Base-by-base conservation (phyloP, 2,888 invertebrate genomes). In the Ormyrus labotus region DNA sequence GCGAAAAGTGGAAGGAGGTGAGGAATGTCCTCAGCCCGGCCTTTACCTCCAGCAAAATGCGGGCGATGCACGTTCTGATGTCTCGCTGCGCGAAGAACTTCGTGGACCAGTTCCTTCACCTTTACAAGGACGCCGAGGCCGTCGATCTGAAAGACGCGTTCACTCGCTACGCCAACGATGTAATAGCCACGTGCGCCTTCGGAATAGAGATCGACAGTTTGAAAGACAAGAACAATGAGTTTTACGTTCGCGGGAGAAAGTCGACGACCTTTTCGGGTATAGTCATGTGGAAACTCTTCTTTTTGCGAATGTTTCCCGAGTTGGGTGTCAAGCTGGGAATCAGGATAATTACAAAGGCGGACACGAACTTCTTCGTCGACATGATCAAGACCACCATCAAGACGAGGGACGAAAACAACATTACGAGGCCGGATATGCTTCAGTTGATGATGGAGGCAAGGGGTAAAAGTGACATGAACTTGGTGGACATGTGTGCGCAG, bases 401-500 rank as follows among this genome's bases (percentile, higher is more conserved):
- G 5, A 76, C 78, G 0, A 82, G 88, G 9, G 84, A 85, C 4
- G 83, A 84, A 7, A 45, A 83, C 0, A 83, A 82, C 0, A 86
- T 87, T 34, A 73, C 91, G 4, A 86, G 93, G 73, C 92, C 92
- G 0, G 93, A 94, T 81, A 92, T 93, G 92, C 91, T 93, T 8
- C 93, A 93, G 76, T 84, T 93, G n/a, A 86, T 93, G 65, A 91
- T 93, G 91, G 92, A 93, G 68, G 87, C 88, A 0, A 13, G 53
- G 0, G 83, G 75, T 0, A 82, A 76, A 2, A 79, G 86, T 5
- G 82, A 81, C 0, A 65, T 85, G n/a, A 86, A 87, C 0, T 71
- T 85, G 13, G 86, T 88, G 0, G 92, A 93, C 11, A 86, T 93
- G n/a, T 85, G 90, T 0, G 91, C 92, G 0, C 93, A 93, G 85